Evolutionary conservation across 2,888 invertebrate genomes (phyloP), one percentile per base, ranked within the genome.

Genomic region (Cataglyphis albicans): DNA sequence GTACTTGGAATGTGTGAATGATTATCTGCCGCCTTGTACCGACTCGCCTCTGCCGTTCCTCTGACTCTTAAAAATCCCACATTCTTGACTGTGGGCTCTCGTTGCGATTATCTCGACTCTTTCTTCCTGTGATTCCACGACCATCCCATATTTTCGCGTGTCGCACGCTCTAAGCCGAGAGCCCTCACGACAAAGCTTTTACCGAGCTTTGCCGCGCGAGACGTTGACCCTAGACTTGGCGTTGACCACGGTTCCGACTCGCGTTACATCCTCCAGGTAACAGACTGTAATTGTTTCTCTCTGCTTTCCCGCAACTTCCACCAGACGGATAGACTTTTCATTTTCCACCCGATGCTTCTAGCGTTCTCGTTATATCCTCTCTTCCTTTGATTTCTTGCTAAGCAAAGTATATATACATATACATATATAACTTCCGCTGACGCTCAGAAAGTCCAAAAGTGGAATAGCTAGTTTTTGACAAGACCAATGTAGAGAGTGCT

Each of bases 51-150:
- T 55, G n/a, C 57, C 61, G 80, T 61, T 78, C 67, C 18, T 63
- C 65, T 35, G 68, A 59, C 70, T 70, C 52, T 78, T 57, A 78
- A 44, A 59, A 44, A 78, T 44, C 21, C 78, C 70, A 59, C 78
- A 78, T 78, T 57, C 57, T 78, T 70, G 70, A 59, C 29, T 81
- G 63, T n/a, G 64, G 48, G 44, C 3, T 3, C 38, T 32, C 55
- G 41, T 44, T 6, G 70, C 75, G 84, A 89, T 91, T 92, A 92
- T 88, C 91, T 86, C 81, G 90, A 91, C 89, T 89, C 92, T 94
- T 94, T 94, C 91, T 94, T 94, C 88, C 94, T 93, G 91, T 94
- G 94, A 92, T 94, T 94, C 94, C 94, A 94, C 91, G 94, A 94
- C 94, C 94, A 94, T 94, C 90, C 94, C 94, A 94, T 94, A 93